A percentile compares a stretch with the other conserved stretches of the same genome.
Evolutionary conservation across 2,113 vertebrate species (phyloP).

Genomic region (Strix aluco): DNA sequence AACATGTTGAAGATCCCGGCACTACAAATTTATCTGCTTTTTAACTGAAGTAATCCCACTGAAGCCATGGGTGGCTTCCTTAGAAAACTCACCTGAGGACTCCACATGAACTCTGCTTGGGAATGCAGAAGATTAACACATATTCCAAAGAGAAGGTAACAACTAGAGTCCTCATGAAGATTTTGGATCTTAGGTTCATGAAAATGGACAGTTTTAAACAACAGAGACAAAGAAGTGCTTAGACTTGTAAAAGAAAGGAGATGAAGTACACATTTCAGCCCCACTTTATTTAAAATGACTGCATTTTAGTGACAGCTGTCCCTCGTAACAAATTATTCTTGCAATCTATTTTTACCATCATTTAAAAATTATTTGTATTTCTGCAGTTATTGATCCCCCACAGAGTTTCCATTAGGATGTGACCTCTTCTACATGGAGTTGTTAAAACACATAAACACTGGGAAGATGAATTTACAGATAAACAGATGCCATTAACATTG

Average conservation of each 20-base stretch:
- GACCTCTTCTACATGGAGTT: neutral
- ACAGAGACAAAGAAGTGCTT: neutral
- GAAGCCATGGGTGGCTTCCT: neutral
- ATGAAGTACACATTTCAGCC: neutral
- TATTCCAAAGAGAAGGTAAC: neutral
- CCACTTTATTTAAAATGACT: neutral
- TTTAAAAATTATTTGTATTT: neutral
- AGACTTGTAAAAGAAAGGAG: neutral
- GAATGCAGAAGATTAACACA: neutral
- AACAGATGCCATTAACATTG: neutral
- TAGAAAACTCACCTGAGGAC: fast-evolving
- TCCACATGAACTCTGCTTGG: neutral
- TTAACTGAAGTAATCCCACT: neutral
- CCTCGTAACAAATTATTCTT: neutral
- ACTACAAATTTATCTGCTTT: neutral
- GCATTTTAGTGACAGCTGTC: neutral
- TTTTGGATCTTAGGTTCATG: neutral
- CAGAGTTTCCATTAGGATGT: neutral
- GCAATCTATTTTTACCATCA: neutral
- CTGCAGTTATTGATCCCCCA: neutral
- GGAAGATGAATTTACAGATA: neutral
- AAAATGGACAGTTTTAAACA: neutral
- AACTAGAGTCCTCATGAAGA: neutral
- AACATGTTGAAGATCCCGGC: neutral
- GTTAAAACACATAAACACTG: neutral